Evolutionary conservation across 2,113 vertebrate genomes (phyloP).

Genomic region (Syngnathus typhle): DNA sequence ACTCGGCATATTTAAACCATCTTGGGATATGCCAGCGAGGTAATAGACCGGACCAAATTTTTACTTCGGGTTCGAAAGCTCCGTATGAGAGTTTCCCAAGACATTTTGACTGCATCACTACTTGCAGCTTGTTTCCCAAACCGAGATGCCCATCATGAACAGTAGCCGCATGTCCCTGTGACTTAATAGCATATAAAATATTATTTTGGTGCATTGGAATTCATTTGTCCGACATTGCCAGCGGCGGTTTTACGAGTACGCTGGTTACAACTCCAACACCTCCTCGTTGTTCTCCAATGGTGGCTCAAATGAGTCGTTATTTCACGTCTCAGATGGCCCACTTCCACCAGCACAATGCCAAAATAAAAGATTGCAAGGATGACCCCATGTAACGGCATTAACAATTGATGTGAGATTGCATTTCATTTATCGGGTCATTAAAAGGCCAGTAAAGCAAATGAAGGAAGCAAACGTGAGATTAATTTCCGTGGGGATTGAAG

Average conservation of each 20-base stretch:
- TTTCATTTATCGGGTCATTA: constrained; percentile 60
- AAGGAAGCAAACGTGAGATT: constrained; percentile 55
- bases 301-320: constrained; percentile 27
- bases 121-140: too few species aligned
- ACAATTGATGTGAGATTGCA: constrained; percentile 57
- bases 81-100: too few species aligned
- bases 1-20: not conserved
- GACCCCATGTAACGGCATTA: constrained; percentile 44
- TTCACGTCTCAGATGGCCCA: constrained; percentile 18
- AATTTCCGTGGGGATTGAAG: constrained; percentile 69
- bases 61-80: too few species aligned
- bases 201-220: too few species aligned
- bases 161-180: too few species aligned
- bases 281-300: not conserved
- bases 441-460: constrained; percentile 54
- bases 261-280: not conserved
- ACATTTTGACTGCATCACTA: too few species aligned
- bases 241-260: too few species aligned
- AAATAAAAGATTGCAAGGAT: constrained; percentile 16
- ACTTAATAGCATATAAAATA: too few species aligned
- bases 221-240: too few species aligned
- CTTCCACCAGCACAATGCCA: not conserved
- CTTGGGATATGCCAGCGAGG: not conserved
- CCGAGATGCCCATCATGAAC: too few species aligned
- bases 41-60: too few species aligned